These are phyloP conservation scores for Sorex araneus DNA, from an alignment of 2,113 vertebrate genomes.

Conservation along the genomic window DNA sequence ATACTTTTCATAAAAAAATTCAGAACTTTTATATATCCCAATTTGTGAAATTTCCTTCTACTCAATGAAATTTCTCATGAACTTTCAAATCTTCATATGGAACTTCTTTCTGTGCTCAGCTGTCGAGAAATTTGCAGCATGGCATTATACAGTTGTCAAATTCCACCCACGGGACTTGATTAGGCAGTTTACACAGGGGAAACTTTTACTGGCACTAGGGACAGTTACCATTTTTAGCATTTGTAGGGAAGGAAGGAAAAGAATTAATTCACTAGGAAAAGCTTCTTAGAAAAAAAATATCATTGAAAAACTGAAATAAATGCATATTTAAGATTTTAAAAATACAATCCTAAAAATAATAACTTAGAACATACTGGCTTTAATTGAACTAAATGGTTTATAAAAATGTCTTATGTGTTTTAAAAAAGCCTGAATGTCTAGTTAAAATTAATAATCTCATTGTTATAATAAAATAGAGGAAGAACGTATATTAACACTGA, in stretches of 20 bases:
- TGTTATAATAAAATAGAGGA: neutral
- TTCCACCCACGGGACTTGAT: slow-evolving; percentile 63
- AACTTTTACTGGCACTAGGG: slow-evolving; percentile 46
- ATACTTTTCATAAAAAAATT: neutral
- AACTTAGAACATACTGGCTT: neutral
- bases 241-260: slow-evolving; percentile 1
- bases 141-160: slow-evolving; percentile 68
- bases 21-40: slow-evolving; percentile 20
- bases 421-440: neutral
- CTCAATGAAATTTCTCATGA: slow-evolving; percentile 60
- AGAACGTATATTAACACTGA: neutral
- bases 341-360: neutral
- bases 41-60: slow-evolving; percentile 53
- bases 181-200: slow-evolving; percentile 67
- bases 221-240: slow-evolving; percentile 61
- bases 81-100: slow-evolving; percentile 60
- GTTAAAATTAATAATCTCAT: neutral
- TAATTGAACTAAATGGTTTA: neutral
- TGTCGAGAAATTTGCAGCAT: slow-evolving; percentile 66
- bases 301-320: neutral
- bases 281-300: slow-evolving; percentile 31
- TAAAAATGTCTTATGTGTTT: neutral
- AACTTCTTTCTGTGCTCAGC: slow-evolving; percentile 64
- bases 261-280: slow-evolving; percentile 56
- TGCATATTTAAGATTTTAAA: neutral